Evolutionary conservation across 2,888 invertebrate genomes (phyloP).

Genomic region (Cactoblastis cactorum): DNA sequence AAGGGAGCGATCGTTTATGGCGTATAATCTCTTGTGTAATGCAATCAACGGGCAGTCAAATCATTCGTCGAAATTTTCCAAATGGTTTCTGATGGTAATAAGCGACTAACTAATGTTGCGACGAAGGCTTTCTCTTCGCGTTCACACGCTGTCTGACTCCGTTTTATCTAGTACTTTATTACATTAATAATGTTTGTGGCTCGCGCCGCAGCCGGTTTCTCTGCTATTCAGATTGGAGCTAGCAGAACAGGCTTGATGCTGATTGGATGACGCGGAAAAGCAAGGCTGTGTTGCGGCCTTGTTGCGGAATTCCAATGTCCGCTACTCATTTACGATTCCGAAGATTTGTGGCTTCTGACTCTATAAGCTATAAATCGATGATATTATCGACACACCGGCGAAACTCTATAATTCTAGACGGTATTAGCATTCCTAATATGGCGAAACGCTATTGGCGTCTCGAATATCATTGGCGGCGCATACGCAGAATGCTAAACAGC

Average conservation of each 20-base stretch:
- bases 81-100: constrained; percentile 52
- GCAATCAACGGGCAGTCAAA: constrained; percentile 45
- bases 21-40: constrained; percentile 31
- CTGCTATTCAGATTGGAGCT: constrained; percentile 58
- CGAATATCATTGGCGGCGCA: constrained; percentile 34
- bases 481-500: constrained; percentile 45
- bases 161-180: constrained; percentile 76
- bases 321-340: constrained; percentile 39
- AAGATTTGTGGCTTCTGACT: constrained; percentile 33
- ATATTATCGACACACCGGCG: constrained; percentile 24
- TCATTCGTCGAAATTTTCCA: constrained; percentile 43
- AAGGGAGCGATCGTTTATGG: constrained; percentile 40
- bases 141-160: constrained; percentile 75
- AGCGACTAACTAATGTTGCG: constrained; percentile 60
- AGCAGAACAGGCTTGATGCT: constrained; percentile 59
- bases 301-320: constrained; percentile 63
- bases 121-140: constrained; percentile 70
- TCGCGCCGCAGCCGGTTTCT: constrained; percentile 68
- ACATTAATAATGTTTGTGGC: constrained; percentile 72
- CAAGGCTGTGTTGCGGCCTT: constrained; percentile 72
- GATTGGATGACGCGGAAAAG: constrained; percentile 73
- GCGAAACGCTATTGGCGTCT: constrained; percentile 35
- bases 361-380: constrained; percentile 16
- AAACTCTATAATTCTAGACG: constrained; percentile 16
- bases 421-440: constrained; percentile 32